These are phyloP conservation scores for Bucco capensis DNA, from an alignment of 2,113 vertebrate species.

Conservation along the genomic window DNA sequence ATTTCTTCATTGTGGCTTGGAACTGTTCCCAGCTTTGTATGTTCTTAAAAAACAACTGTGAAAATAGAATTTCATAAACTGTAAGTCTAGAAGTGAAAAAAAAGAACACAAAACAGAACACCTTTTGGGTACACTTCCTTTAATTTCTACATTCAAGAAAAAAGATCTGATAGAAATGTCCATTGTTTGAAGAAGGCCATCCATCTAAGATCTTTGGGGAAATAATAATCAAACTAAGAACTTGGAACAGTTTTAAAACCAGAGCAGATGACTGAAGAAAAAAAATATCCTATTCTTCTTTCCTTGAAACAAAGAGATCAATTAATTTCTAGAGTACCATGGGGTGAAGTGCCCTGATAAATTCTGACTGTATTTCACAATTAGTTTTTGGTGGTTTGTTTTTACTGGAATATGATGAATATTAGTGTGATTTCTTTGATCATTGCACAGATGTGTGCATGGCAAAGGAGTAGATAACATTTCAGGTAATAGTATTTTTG, in stretches of 20 bases:
- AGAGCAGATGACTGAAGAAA: background rate
- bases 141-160: background rate
- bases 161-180: background rate
- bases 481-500: background rate
- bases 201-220: background rate
- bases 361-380: background rate
- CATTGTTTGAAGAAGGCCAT: accelerated
- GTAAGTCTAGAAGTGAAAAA: background rate
- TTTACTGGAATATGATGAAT: background rate
- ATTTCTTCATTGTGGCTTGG: conserved; percentile 10
- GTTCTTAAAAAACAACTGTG: conserved; percentile 4
- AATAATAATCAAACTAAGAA: accelerated
- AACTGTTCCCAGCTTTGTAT: conserved; percentile 29
- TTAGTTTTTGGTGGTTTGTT: background rate
- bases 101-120: background rate
- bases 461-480: background rate
- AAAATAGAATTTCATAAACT: background rate
- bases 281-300: background rate
- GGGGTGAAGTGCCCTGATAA: background rate
- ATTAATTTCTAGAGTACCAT: background rate
- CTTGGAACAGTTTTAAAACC: background rate
- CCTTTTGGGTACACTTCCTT: background rate
- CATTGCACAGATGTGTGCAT: background rate
- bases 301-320: background rate
- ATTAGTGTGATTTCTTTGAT: background rate